Evolutionary conservation across 2,113 vertebrate genomes (phyloP), one percentile per base, ranked within the genome.

Genomic region (Alethe diademata): DNA sequence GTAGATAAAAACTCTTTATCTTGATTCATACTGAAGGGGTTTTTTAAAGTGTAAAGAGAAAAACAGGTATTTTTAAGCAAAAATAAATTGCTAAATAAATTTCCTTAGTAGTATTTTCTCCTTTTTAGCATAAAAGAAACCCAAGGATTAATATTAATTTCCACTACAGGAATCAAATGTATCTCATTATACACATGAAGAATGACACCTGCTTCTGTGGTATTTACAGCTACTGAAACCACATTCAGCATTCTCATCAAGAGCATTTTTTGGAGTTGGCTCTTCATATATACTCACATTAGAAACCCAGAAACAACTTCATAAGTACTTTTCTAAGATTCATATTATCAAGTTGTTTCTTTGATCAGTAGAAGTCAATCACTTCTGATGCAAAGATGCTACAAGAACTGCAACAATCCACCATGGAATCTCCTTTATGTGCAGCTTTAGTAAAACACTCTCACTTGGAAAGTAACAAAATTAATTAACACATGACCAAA

Each of bases 1-100:
- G 60, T 53, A 67, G 47, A 83, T 83, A 74, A 86, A 87, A 96
- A 82, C 54, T 73, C 88, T 83, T 92, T 70, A 53, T 53, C 38
- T 83, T 58, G 54, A 92, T 92, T 36, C 67, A 61, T 50, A 50
- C 36, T 43, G 42, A 3, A 76, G 14, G 7, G 19, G 14, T 67
- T 75, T 90, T 62, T 62, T 47, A 0, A 88, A 72, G 42, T 47
- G 20, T 19, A 66, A 83, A 76, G 54, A 53, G 60, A 70, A 84
- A 91, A 25, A 13, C 1, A 72, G 3, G 70, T 61, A 61, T 33
- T 64, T 78, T 60, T 23, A 88, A 73, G 7, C 28, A 29, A 88
- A 94, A 93, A 90, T 42, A 88, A 89, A 91, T 48, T 70, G 54
- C 5, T 9, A 48, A 48, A 48, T 48, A 48, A 48, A 61, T 72